Evolutionary conservation across 2,797 vertebrate genomes (phyloP).

Genomic region (Mycteria americana): DNA sequence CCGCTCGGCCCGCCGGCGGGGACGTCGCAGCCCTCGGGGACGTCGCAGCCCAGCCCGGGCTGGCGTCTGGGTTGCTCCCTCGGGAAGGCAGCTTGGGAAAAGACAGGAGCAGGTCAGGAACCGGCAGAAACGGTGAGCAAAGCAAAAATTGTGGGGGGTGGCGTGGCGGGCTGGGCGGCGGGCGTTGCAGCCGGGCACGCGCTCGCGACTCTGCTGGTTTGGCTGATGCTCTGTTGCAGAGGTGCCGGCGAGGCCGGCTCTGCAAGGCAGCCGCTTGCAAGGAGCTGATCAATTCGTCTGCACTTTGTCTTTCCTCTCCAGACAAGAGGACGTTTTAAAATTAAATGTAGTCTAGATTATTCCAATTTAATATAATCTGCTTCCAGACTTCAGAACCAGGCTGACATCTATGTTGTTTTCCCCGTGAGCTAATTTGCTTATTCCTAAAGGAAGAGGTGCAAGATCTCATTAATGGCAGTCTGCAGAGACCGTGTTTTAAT

Average conservation of each 20-base stretch:
- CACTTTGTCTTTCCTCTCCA: background rate
- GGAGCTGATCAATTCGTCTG: background rate
- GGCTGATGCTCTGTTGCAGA: background rate
- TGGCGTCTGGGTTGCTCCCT: background rate
- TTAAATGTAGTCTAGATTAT: background rate
- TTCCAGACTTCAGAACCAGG: background rate
- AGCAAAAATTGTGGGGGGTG: rapidly evolving
- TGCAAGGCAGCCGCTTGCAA: background rate
- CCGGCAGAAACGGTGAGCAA: rapidly evolving
- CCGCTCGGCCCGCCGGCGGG: rapidly evolving
- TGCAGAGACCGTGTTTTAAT: background rate
- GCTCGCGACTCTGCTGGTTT: rapidly evolving
- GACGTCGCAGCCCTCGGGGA: rapidly evolving
- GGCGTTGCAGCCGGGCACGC: rapidly evolving
- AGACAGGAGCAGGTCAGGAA: background rate
- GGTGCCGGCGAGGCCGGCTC: too few species aligned
- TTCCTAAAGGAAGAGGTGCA: background rate
- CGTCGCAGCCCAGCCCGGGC: rapidly evolving
- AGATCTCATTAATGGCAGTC: background rate
- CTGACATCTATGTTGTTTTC: background rate
- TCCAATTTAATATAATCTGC: background rate
- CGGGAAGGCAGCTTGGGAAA: background rate
- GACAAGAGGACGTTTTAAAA: background rate
- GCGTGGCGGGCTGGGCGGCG: rapidly evolving
- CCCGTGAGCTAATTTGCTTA: background rate